These are phyloP conservation scores for Todiramphus chloris DNA, from an alignment of 2,113 vertebrate genomes.

Conservation along the genomic window DNA sequence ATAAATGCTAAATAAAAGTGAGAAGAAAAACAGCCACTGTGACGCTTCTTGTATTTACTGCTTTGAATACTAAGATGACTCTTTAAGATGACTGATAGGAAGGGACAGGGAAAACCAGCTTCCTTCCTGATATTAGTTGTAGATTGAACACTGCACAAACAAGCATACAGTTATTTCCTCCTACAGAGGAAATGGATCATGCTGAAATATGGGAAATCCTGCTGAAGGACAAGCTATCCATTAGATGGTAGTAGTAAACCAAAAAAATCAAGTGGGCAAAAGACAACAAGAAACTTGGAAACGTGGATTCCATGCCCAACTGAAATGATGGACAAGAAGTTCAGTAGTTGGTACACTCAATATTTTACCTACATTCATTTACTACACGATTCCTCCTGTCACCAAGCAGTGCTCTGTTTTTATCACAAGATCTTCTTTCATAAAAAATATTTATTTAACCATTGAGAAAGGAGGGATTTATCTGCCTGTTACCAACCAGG, in stretches of 20 bases:
- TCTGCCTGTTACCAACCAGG: neutral
- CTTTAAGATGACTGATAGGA: neutral
- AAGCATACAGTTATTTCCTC: neutral
- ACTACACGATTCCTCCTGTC: neutral
- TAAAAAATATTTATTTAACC: neutral
- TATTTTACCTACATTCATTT: neutral
- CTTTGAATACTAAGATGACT: neutral
- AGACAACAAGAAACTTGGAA: neutral
- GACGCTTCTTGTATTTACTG: neutral
- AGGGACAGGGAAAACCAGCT: neutral
- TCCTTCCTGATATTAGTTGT: neutral
- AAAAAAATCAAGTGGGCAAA: neutral
- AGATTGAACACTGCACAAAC: neutral
- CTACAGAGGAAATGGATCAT: neutral
- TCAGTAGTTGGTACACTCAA: neutral
- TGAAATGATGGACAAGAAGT: neutral
- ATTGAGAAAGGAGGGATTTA: neutral
- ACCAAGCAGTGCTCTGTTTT: neutral
- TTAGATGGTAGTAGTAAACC: neutral
- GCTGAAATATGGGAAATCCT: neutral
- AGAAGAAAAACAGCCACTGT: neutral
- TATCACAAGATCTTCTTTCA: neutral
- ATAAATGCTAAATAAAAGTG: neutral
- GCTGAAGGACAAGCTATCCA: neutral
- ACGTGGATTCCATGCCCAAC: neutral